A percentile compares a stretch with the other conserved stretches of the same genome.
These are phyloP conservation scores for Priocnemis perturbator DNA, from an alignment of 2,888 invertebrate species.

Conservation along the genomic window DNA sequence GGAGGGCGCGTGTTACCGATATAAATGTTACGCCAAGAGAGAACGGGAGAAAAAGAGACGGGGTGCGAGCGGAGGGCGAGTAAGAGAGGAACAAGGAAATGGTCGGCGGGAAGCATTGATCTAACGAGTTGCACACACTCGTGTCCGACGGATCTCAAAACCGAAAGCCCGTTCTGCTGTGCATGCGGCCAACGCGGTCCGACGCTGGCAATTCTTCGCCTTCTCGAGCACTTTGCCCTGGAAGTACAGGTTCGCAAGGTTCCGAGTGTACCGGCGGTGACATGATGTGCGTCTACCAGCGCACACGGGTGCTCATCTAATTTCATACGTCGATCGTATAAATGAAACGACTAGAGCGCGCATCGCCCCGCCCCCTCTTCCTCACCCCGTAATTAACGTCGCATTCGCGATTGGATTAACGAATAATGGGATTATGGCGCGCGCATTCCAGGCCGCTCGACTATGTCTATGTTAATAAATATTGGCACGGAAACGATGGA, in stretches of 20 bases:
- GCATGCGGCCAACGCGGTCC: constrained; percentile 14
- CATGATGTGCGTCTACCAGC: constrained; percentile 4
- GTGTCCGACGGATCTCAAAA: constrained; percentile 31
- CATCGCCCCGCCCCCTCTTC: too few relatives aligned
- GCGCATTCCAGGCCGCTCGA: constrained; percentile 13
- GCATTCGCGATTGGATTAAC: constrained; percentile 30
- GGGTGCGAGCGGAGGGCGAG: constrained; percentile 4
- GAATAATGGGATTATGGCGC: constrained; percentile 38
- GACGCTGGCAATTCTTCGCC: neutral
- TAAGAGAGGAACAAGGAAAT: constrained; percentile 26
- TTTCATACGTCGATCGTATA: neutral
- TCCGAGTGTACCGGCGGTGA: neutral
- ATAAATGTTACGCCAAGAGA: constrained; percentile 47
- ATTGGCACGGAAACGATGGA: constrained; percentile 9
- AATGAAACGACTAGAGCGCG: constrained; percentile 3
- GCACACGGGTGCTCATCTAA: constrained; percentile 4
- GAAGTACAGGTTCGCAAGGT: too few relatives aligned
- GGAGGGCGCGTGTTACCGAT: constrained; percentile 48
- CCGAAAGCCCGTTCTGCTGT: constrained; percentile 24
- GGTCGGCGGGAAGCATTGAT: constrained; percentile 45
- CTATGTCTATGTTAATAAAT: constrained; percentile 29
- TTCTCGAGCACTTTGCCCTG: neutral
- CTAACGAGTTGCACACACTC: constrained; percentile 47
- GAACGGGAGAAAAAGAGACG: neutral
- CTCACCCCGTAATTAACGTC: constrained; percentile 27